phyloP scores from a whole-genome alignment of 2,797 vertebrate species.

The Avahi laniger region DNA sequence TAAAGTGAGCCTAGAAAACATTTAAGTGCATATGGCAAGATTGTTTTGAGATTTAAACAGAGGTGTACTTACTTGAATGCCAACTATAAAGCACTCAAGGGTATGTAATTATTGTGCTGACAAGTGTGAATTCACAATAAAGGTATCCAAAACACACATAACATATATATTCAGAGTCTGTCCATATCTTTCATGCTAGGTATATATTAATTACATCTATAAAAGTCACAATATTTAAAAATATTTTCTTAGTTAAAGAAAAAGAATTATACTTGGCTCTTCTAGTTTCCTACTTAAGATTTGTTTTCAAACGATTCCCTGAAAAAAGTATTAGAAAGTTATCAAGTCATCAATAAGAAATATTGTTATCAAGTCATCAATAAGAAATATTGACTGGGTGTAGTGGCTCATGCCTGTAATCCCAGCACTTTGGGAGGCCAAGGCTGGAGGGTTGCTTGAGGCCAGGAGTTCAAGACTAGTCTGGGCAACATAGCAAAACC shows the following conservation, averaged over 20 bases:
- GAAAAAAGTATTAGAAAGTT: background rate
- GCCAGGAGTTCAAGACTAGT: background rate
- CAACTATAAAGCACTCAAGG: background rate
- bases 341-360: background rate
- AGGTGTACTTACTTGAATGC: constrained; percentile 45
- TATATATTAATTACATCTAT: background rate
- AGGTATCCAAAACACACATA: background rate
- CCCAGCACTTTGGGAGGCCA: background rate
- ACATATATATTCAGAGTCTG: background rate
- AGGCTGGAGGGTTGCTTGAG: background rate
- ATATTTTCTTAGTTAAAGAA: constrained; percentile 12
- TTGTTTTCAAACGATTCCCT: constrained; percentile 36
- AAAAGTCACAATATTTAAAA: constrained; percentile 3
- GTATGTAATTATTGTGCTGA: constrained; percentile 44
- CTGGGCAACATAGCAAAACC: background rate
- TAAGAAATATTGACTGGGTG: background rate
- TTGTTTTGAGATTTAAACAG: constrained; percentile 51
- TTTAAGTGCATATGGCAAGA: constrained; percentile 39
- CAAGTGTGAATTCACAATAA: constrained; percentile 12
- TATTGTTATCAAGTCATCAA: background rate
- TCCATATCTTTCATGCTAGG: background rate
- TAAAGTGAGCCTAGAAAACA: constrained; percentile 58
- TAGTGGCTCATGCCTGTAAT: background rate
- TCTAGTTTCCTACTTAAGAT: background rate
- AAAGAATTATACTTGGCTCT: constrained; percentile 4